Conservation (phyloP, 2,888 invertebrate species). For the Caenorhabditis auriculariae region DNA sequence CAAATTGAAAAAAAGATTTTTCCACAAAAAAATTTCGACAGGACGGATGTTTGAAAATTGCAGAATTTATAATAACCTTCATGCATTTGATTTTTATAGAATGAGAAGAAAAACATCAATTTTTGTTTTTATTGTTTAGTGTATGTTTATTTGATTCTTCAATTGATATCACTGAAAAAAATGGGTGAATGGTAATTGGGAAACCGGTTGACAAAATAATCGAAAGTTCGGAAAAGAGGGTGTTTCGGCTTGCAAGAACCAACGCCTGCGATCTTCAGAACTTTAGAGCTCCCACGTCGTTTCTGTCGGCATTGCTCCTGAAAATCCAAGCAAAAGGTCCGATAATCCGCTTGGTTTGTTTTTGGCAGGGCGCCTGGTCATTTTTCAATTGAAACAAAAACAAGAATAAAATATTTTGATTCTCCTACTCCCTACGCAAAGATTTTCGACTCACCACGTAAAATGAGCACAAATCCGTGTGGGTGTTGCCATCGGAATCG, state of each 20-base stretch:
- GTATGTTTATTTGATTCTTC: too few species aligned
- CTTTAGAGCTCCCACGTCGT: constrained; percentile 22
- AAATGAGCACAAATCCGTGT: constrained; percentile 41
- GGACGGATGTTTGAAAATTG: too few species aligned
- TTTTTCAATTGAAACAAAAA: too few species aligned
- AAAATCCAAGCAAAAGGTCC: constrained; percentile 1
- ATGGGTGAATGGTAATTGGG: constrained; percentile 18
- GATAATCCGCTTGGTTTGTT: background rate
- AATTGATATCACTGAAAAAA: too few species aligned
- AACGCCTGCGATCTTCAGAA: constrained; percentile 26
- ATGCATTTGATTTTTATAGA: too few species aligned
- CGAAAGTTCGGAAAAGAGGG: constrained; percentile 26
- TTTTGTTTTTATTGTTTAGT: too few species aligned
- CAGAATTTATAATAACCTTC: too few species aligned
- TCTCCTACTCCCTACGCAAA: too few species aligned
- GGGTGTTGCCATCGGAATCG: constrained; percentile 33
- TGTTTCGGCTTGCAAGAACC: constrained; percentile 38
- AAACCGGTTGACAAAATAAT: constrained; percentile 28
- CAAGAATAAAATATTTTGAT: too few species aligned
- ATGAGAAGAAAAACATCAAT: too few species aligned
- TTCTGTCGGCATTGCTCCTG: constrained; percentile 33
- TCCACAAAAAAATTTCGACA: too few species aligned
- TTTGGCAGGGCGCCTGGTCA: background rate
- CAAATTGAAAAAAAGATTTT: too few species aligned
- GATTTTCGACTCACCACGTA: constrained; percentile 21